phyloP scores from a whole-genome alignment of 2,113 vertebrate genomes.

The Hemichromis elongatus region DNA sequence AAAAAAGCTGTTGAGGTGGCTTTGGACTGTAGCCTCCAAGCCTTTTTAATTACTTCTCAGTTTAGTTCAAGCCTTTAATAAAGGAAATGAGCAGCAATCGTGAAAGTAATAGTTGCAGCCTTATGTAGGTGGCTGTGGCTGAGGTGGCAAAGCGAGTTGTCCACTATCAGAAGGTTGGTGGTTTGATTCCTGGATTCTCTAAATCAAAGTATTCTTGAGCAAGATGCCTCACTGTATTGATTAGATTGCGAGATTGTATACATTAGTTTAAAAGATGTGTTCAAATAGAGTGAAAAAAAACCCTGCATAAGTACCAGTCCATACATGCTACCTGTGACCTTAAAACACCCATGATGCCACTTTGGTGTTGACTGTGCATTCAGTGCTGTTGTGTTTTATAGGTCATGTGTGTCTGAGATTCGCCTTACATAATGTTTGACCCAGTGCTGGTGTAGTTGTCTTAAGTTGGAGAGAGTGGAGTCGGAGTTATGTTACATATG shows the following conservation, averaged over 20 bases:
- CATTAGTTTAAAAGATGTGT: background rate
- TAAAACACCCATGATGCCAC: background rate
- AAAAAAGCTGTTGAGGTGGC: background rate
- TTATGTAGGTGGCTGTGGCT: background rate
- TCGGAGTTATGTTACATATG: constrained; percentile 10
- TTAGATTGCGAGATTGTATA: background rate
- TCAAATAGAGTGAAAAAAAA: background rate
- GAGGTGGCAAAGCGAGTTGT: background rate
- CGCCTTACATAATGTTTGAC: constrained; percentile 4
- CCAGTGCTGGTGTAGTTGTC: constrained; percentile 3
- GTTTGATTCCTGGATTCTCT: background rate
- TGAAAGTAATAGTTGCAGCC: background rate
- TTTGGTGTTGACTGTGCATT: background rate
- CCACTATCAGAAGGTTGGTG: background rate
- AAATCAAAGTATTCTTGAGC: background rate
- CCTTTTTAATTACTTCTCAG: background rate
- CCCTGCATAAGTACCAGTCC: background rate
- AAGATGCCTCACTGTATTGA: background rate
- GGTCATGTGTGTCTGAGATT: background rate
- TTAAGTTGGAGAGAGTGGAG: background rate
- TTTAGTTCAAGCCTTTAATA: background rate
- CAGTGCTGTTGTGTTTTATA: background rate
- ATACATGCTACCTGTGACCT: background rate
- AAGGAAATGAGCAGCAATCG: background rate
- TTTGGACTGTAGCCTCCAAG: background rate